phyloP scores from a whole-genome alignment of 2,797 vertebrate species.

The Paedocypris micromegethes region DNA sequence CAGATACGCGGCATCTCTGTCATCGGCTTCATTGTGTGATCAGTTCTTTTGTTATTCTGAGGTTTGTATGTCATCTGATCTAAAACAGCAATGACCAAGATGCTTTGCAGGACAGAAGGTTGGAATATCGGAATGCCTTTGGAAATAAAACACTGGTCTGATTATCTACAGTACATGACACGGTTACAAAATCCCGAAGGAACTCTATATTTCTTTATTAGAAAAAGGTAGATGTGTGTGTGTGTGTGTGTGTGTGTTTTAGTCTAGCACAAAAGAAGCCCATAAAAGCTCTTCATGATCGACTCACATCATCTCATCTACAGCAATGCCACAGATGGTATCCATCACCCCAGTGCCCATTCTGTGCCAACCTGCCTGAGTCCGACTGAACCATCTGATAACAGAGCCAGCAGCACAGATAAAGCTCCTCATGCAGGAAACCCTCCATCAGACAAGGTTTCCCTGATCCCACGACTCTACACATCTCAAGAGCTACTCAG shows the following conservation, averaged over 20 bases:
- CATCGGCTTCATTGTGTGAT: conserved; percentile 18
- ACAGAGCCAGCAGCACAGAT: conserved; percentile 21
- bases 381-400: conserved; percentile 30
- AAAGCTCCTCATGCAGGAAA: conserved; percentile 29
- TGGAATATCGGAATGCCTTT: background rate
- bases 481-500: conserved; percentile 1
- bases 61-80: conserved; percentile 21
- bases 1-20: conserved; percentile 15
- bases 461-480: conserved; percentile 11
- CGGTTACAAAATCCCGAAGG: no score
- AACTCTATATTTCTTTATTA: no score
- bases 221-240: no score
- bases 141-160: background rate
- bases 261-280: no score
- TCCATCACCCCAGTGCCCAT: conserved; percentile 4
- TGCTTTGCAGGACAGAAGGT: background rate
- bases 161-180: no score
- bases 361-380: conserved; percentile 20
- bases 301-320: background rate
- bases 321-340: conserved; percentile 20
- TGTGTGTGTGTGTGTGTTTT: no score
- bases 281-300: no score
- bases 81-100: conserved; percentile 7
- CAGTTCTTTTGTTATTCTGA: conserved; percentile 20
- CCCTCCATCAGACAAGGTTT: conserved; percentile 28